These are phyloP conservation scores for Malurus leucopterus DNA, from an alignment of 2,797 vertebrate species.

Conservation along the genomic window DNA sequence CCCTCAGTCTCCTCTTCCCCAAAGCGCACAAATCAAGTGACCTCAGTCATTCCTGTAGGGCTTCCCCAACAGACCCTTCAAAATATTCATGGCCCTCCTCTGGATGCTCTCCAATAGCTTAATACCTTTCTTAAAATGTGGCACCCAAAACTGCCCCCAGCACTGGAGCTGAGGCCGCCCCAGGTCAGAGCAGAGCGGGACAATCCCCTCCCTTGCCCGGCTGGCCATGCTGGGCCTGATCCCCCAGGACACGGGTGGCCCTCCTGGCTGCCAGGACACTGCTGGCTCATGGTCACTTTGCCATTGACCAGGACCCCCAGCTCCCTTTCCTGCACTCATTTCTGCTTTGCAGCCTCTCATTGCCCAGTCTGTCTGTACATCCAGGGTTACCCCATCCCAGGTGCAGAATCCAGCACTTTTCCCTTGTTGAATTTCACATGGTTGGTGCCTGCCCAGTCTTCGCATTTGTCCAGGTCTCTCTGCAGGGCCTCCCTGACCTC, in stretches of 20 bases:
- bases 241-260: fast-evolving
- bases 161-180: fast-evolving
- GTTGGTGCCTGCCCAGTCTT: background rate
- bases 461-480: background rate
- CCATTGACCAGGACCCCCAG: fast-evolving
- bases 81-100: background rate
- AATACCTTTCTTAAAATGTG: background rate
- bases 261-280: background rate
- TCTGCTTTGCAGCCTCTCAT: fast-evolving
- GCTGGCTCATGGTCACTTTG: fast-evolving
- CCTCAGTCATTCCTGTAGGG: fast-evolving
- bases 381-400: background rate
- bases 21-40: background rate
- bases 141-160: background rate
- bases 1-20: background rate
- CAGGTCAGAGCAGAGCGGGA: background rate
- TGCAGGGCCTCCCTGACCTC: background rate
- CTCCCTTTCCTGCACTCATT: background rate
- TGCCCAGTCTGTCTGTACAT: background rate
- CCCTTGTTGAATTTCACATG: fast-evolving
- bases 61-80: background rate
- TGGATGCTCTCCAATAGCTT: background rate
- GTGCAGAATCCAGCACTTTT: background rate
- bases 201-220: background rate
- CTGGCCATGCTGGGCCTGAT: background rate